These are phyloP conservation scores for Apolygus lucorum DNA, from an alignment of 1,140 invertebrate species.

Conservation along the genomic window DNA sequence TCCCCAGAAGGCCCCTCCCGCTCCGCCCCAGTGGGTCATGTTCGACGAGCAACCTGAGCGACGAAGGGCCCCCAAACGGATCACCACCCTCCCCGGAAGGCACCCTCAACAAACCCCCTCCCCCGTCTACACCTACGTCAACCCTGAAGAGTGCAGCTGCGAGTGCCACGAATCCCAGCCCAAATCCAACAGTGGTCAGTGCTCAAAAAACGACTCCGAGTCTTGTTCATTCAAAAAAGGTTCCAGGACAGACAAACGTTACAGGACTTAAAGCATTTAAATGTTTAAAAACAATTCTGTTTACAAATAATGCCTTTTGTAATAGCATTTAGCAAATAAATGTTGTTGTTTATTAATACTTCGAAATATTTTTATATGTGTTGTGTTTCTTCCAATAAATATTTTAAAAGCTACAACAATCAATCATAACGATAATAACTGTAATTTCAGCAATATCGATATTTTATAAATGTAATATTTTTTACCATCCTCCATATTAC, in stretches of 20 bases:
- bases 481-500: no score
- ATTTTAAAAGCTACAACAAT: slow-evolving; percentile 19
- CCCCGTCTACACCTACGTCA: slow-evolving; percentile 58
- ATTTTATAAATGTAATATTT: no score
- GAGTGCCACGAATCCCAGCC: slow-evolving; percentile 58
- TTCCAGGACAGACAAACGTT: slow-evolving; percentile 26
- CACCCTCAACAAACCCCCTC: slow-evolving; percentile 18
- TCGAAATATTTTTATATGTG: slow-evolving; percentile 27
- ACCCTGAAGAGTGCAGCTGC: slow-evolving; percentile 72
- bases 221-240: slow-evolving; percentile 20
- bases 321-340: slow-evolving; percentile 23
- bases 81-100: slow-evolving; percentile 60
- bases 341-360: slow-evolving; percentile 27
- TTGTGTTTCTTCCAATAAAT: slow-evolving; percentile 21
- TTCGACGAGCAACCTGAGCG: slow-evolving; percentile 76
- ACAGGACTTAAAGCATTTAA: slow-evolving; percentile 23
- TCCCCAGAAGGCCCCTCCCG: slow-evolving; percentile 44
- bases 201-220: slow-evolving; percentile 9
- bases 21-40: slow-evolving; percentile 63
- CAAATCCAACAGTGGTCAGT: slow-evolving; percentile 18
- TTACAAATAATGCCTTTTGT: slow-evolving; percentile 16
- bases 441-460: slow-evolving; percentile 5
- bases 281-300: not conserved
- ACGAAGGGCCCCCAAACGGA: slow-evolving; percentile 64
- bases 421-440: slow-evolving; percentile 11